These are phyloP conservation scores for Calliphora vicina DNA, from an alignment of 1,140 invertebrate genomes.

Conservation along the genomic window DNA sequence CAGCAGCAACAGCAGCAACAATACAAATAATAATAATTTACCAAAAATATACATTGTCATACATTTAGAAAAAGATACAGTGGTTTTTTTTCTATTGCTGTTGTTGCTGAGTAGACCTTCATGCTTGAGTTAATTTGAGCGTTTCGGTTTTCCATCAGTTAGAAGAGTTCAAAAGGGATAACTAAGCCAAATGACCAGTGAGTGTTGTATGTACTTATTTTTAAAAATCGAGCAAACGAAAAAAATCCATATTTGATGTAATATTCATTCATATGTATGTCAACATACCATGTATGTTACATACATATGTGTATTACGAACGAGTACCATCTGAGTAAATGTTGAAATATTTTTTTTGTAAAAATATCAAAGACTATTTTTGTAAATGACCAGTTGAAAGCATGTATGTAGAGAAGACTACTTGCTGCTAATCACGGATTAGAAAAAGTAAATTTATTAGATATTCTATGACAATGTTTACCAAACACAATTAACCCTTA, in stretches of 20 bases:
- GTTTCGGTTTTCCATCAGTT: not conserved
- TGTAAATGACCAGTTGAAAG: too few relatives aligned
- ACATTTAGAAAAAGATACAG: not conserved
- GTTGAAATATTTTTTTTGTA: too few relatives aligned
- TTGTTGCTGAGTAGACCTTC: constrained; percentile 3
- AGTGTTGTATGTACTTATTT: too few relatives aligned
- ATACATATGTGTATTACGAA: too few relatives aligned
- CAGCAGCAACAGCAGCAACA: not conserved
- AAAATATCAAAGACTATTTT: too few relatives aligned
- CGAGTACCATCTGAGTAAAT: too few relatives aligned
- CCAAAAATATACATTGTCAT: not conserved
- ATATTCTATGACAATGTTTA: too few relatives aligned
- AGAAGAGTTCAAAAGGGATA: not conserved
- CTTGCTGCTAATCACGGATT: too few relatives aligned
- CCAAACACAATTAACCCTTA: too few relatives aligned
- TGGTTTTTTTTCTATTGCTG: not conserved
- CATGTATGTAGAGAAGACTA: too few relatives aligned
- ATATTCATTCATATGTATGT: not conserved
- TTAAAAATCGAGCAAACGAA: not conserved
- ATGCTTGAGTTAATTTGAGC: not conserved
- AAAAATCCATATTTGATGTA: not conserved
- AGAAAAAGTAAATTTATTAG: too few relatives aligned
- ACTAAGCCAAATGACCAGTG: not conserved
- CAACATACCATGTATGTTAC: not conserved
- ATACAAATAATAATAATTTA: too few relatives aligned